phyloP scores from a whole-genome alignment of 1,140 invertebrate species.

The Acromyrmex echinatior region DNA sequence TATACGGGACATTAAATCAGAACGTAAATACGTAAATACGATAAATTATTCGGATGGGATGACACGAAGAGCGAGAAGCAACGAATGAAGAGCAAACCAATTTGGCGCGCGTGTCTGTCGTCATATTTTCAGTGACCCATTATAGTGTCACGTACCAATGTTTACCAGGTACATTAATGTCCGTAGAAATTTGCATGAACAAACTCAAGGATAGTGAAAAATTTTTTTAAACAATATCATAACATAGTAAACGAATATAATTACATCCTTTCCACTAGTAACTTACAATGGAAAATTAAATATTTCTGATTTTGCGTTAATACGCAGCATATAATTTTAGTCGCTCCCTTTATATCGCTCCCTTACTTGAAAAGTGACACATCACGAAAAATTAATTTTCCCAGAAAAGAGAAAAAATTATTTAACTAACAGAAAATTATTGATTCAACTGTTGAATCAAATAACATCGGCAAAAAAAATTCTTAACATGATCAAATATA shows the following conservation, averaged over 20 bases:
- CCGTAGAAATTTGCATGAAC: constrained; percentile 42
- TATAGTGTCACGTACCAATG: constrained; percentile 46
- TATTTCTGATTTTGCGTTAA: not conserved
- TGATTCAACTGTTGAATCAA: no score
- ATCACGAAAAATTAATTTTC: no score
- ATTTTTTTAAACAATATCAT: constrained; percentile 28
- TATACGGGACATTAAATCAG: constrained; percentile 24
- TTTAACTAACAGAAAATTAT: no score
- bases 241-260: not conserved
- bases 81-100: constrained; percentile 56
- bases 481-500: no score
- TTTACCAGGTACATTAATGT: constrained; percentile 50
- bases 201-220: constrained; percentile 10
- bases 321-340: no score
- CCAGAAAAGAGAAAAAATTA: no score
- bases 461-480: no score
- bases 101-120: constrained; percentile 12
- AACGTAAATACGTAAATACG: constrained; percentile 32
- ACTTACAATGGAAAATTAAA: not conserved
- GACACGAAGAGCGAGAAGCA: not conserved
- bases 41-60: constrained; percentile 3
- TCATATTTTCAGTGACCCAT: constrained; percentile 46
- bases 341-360: no score
- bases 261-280: not conserved
- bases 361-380: no score